Base-by-base conservation (phyloP, 2,797 vertebrate genomes). In the Tachyglossus aculeatus region DNA sequence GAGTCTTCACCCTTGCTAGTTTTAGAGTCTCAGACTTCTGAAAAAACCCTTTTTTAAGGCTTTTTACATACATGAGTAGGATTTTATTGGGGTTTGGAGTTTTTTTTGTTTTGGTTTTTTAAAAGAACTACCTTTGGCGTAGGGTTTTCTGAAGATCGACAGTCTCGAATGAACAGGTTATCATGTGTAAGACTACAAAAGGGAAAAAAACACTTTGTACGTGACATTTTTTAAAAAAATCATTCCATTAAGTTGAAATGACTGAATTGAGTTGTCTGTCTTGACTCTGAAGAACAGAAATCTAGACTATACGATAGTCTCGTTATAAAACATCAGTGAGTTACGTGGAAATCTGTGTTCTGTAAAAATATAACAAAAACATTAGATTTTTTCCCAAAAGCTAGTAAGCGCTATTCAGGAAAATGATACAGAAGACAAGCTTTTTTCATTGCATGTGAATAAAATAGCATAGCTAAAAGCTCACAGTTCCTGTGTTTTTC, bases 271-370 rank as follows among this genome's bases (percentile, higher is more conserved):
- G 41, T 59, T 43, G 21, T 74, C 53, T 41, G 56, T 74, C 68
- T 56, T 54, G 39, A 54, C 56, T 82, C 69, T 61, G 50, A 71
- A 70, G 41, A 47, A 73, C 54, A 76, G 73, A 71, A 72, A 68
- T 58, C 61, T 56, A 41, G 59, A 53, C 71, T 64, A 22, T 64
- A 27, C 66, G 71, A 67, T 72, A 44, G 57, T 52, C 71, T 0
- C 15, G 45, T 71, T 76, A 54, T 56, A 62, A 59, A 78, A 74
- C 47, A 40, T 51, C 60, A 64, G 40, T 74, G 60, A 58, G 76
- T 78, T 54, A 64, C 48, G 43, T 73, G 66, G 55, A 62, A n/a
- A 69, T 71, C 75, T 71, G 25, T 27, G 55, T 77, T 56, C 67
- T 67, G 31, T 71, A n/a, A n/a, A n/a, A n/a, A n/a, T n/a, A n/a